These are phyloP conservation scores for Plecotus auritus DNA, from an alignment of 2,113 vertebrate genomes.

Conservation along the genomic window DNA sequence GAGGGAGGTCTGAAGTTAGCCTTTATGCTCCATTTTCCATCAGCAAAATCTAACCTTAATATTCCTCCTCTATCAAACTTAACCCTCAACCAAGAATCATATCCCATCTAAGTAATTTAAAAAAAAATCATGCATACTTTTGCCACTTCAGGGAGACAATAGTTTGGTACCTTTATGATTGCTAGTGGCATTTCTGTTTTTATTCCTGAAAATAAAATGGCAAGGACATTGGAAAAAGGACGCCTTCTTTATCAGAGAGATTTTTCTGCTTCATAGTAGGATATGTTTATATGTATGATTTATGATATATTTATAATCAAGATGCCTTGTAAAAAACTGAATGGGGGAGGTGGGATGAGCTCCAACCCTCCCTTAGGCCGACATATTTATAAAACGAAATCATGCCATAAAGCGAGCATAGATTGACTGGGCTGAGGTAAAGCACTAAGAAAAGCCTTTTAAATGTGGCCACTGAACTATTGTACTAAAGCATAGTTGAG, in stretches of 20 bases:
- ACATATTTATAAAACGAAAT: constrained; percentile 45
- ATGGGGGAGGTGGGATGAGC: neutral
- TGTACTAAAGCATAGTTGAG: neutral
- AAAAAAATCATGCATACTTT: neutral
- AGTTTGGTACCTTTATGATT: neutral
- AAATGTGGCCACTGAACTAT: neutral
- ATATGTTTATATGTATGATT: constrained; percentile 1
- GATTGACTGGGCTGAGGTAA: neutral
- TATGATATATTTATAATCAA: constrained; percentile 11
- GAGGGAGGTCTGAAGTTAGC: neutral
- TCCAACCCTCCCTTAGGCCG: neutral
- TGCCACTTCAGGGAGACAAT: neutral
- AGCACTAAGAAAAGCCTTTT: neutral
- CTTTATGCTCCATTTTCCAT: neutral
- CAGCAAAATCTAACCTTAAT: neutral
- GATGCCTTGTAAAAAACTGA: neutral
- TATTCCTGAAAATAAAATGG: neutral
- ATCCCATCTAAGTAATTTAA: neutral
- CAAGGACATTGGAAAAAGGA: neutral
- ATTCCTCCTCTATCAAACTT: neutral
- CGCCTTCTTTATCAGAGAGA: neutral
- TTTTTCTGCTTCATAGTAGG: neutral
- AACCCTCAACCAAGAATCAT: neutral
- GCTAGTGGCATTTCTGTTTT: neutral
- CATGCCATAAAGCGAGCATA: neutral